Percentiles rank a stretch among this genome's conserved stretches.
Conservation (phyloP, 2,797 vertebrate species). For the Carduelis carduelis region DNA sequence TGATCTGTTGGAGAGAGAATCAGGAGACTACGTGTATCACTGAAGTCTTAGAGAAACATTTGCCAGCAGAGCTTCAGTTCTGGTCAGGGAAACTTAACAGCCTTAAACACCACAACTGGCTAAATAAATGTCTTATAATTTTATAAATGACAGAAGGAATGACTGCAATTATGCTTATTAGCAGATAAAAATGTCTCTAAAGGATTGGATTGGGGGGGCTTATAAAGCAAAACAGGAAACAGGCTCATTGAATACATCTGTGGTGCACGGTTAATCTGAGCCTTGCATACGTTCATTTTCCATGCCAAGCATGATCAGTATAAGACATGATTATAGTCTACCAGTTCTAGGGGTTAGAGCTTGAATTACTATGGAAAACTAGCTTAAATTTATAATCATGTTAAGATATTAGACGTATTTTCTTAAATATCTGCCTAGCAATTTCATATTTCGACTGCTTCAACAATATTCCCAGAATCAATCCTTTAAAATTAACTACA, state of each 20-base stretch:
- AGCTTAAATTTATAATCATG: slow-evolving; percentile 43
- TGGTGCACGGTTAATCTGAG: slow-evolving; percentile 22
- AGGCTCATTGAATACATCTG: slow-evolving; percentile 39
- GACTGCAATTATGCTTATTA: slow-evolving; percentile 47
- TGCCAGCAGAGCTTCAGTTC: background rate
- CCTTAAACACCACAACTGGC: slow-evolving; percentile 11
- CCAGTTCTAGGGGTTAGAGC: slow-evolving; percentile 16
- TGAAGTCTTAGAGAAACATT: background rate
- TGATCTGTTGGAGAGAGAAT: background rate
- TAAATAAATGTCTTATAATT: slow-evolving; percentile 31
- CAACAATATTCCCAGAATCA: background rate
- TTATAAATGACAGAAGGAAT: slow-evolving; percentile 55
- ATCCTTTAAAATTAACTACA: background rate
- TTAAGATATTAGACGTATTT: slow-evolving; percentile 2
- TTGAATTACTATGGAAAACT: slow-evolving; percentile 28
- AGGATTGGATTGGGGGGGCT: slow-evolving; percentile 5
- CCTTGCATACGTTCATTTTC: slow-evolving; percentile 24
- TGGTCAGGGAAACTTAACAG: slow-evolving; percentile 29
- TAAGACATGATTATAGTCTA: slow-evolving; percentile 30
- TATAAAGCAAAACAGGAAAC: slow-evolving; percentile 56
- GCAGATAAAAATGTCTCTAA: slow-evolving; percentile 49
- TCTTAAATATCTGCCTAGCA: background rate
- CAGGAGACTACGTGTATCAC: background rate
- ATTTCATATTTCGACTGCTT: background rate
- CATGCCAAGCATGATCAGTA: slow-evolving; percentile 22